Conservation (phyloP, 2,888 invertebrate genomes). For the Loripinus fragilis region DNA sequence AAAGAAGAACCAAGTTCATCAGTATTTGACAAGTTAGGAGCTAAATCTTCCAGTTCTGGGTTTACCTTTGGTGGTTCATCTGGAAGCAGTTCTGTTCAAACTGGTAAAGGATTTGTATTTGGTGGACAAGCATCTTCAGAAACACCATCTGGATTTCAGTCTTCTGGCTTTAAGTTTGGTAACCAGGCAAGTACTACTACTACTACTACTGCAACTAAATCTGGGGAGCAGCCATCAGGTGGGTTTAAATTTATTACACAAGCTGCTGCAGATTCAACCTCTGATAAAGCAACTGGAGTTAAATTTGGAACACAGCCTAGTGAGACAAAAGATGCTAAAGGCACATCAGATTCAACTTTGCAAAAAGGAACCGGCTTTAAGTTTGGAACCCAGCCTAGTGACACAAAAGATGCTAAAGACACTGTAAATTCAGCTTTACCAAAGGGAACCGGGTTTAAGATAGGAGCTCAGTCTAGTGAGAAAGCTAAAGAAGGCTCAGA, state of each 20-base stretch:
- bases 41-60: conserved; percentile 1
- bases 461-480: conserved; percentile 35
- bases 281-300: conserved; percentile 25
- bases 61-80: conserved; percentile 29
- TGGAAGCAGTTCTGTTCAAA: background rate
- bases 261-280: conserved; percentile 24
- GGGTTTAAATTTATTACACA: background rate
- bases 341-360: conserved; percentile 24
- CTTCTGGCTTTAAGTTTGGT: conserved; percentile 43
- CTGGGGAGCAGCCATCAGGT: conserved; percentile 28
- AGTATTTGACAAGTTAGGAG: background rate
- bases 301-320: conserved; percentile 37
- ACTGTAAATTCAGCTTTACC: conserved; percentile 21
- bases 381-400: conserved; percentile 36
- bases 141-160: background rate
- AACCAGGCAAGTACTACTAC: background rate
- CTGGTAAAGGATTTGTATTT: conserved; percentile 22
- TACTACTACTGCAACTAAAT: background rate
- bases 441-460: conserved; percentile 27
- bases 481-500: background rate
- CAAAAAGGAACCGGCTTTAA: conserved; percentile 25
- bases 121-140: background rate
- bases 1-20: conserved; percentile 34
- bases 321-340: conserved; percentile 25
- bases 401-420: conserved; percentile 24